Conservation (phyloP, 1,140 invertebrate species). For the Tetragonula clypearis region DNA sequence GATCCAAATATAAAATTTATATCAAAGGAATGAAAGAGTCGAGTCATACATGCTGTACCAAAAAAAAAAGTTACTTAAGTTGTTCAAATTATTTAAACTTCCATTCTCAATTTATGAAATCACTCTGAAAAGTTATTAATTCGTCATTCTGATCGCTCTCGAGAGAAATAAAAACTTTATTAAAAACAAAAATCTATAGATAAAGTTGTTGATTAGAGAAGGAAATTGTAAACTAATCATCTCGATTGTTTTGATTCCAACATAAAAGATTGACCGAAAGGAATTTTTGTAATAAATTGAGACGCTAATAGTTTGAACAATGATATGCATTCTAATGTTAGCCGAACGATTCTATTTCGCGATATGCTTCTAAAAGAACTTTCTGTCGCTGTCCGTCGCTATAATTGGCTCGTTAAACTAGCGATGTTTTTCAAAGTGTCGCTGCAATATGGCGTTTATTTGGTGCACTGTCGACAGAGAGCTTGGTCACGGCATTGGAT, state of each 20-base stretch:
- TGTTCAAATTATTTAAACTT: neutral
- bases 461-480: slow-evolving; percentile 46
- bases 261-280: too few species aligned
- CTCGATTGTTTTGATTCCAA: too few species aligned
- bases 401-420: slow-evolving; percentile 47
- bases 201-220: too few species aligned
- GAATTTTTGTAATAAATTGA: neutral
- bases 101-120: neutral
- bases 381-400: neutral
- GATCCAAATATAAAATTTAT: neutral
- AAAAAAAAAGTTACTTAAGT: neutral
- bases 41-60: neutral
- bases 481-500: slow-evolving; percentile 59
- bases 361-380: neutral
- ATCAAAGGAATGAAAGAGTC: neutral
- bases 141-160: too few species aligned
- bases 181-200: neutral
- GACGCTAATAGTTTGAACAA: slow-evolving; percentile 1
- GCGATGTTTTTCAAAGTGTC: slow-evolving; percentile 38
- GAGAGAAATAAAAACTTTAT: neutral
- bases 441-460: slow-evolving; percentile 28
- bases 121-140: neutral
- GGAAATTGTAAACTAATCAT: too few species aligned
- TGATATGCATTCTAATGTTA: neutral
- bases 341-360: neutral